phyloP scores from a whole-genome alignment of 92 coral and sea anemone genomes.

The Blastomussa wellsi region DNA sequence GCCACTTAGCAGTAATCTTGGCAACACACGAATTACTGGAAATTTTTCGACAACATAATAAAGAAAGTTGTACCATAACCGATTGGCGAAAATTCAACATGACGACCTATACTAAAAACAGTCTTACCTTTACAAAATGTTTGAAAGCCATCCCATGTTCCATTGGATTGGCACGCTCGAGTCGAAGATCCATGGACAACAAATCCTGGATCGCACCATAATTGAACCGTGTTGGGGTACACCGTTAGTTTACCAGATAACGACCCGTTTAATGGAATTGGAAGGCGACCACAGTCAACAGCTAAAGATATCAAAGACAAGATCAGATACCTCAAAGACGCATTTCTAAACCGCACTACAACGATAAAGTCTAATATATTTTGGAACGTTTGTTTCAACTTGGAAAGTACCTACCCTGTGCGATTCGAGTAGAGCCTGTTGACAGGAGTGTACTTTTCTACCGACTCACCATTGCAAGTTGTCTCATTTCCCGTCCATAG shows the following conservation, averaged over 20 bases:
- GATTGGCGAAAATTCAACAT: background rate
- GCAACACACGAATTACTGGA: background rate
- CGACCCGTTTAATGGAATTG: constrained; percentile 36
- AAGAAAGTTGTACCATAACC: background rate
- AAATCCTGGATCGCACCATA: constrained; percentile 61
- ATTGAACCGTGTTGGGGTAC: constrained; percentile 43
- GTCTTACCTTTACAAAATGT: constrained; percentile 53
- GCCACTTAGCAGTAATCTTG: background rate
- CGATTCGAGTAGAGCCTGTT: background rate
- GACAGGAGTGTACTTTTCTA: background rate
- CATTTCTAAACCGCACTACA: background rate
- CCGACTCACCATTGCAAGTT: constrained; percentile 48
- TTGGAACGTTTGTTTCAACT: background rate
- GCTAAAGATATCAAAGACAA: background rate
- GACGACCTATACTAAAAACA: background rate
- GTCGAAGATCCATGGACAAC: constrained; percentile 53
- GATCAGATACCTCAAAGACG: background rate
- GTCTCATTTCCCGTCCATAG: constrained; percentile 63
- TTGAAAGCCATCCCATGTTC: constrained; percentile 52
- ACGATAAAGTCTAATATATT: too few species aligned
- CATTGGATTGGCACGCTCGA: constrained; percentile 53
- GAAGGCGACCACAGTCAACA: constrained; percentile 33
- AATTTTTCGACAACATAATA: background rate
- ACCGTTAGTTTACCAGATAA: constrained; percentile 40
- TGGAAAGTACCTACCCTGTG: background rate